A percentile compares a stretch with the other conserved stretches of the same genome.
phyloP scores from a whole-genome alignment of 2,888 invertebrate genomes.

The Zeuzera pyrina region DNA sequence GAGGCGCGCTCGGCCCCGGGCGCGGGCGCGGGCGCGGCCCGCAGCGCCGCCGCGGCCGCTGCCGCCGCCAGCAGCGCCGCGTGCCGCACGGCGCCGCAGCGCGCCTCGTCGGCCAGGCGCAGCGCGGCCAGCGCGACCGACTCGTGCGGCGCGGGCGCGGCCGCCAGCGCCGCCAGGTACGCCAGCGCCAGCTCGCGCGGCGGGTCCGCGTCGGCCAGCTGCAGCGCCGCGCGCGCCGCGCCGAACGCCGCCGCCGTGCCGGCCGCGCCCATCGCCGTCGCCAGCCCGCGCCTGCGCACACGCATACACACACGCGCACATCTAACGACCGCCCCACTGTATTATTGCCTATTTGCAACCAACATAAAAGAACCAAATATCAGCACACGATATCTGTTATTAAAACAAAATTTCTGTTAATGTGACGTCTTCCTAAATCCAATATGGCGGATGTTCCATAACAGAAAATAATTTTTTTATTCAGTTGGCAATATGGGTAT shows the following conservation, averaged over 20 bases:
- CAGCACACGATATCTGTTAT: no score
- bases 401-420: no score
- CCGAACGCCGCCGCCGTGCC: conserved; percentile 25
- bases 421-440: no score
- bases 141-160: conserved; percentile 18
- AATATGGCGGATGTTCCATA: no score
- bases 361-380: no score
- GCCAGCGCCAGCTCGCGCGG: conserved; percentile 3
- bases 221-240: conserved; percentile 31
- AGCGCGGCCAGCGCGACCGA: conserved; percentile 1
- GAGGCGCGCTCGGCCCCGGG: conserved; percentile 2
- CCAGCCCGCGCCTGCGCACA: conserved; percentile 16
- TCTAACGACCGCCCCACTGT: no score
- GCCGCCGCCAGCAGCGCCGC: conserved; percentile 16
- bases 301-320: no score
- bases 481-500: no score
- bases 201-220: conserved; percentile 20
- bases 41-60: conserved; percentile 8
- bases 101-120: neutral
- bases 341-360: no score
- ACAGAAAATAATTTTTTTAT: no score
- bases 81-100: conserved; percentile 20
- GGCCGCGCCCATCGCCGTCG: conserved; percentile 31
- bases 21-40: conserved; percentile 8
- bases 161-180: conserved; percentile 9